These are phyloP conservation scores for Drosophila colorata DNA, from an alignment of 2,888 invertebrate genomes.

Conservation along the genomic window DNA sequence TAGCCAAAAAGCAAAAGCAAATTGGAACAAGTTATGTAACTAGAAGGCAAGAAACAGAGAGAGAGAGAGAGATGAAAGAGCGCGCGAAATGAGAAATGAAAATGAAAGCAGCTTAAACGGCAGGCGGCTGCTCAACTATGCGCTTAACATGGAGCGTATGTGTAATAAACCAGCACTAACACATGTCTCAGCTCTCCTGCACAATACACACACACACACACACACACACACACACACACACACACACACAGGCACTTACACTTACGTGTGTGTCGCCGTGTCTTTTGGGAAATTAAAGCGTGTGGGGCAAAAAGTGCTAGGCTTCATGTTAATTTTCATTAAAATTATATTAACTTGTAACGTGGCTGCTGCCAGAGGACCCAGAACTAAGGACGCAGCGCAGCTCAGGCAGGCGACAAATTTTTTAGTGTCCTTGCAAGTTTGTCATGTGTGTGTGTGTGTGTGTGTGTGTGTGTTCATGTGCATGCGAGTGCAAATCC, in stretches of 20 bases:
- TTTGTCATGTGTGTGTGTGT: slow-evolving; percentile 35
- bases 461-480: slow-evolving; percentile 29
- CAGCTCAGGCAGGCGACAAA: slow-evolving; percentile 59
- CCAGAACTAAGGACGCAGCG: slow-evolving; percentile 19
- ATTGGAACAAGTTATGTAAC: slow-evolving; percentile 31
- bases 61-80: slow-evolving; percentile 3
- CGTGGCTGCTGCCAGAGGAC: slow-evolving; percentile 59
- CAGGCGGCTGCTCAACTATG: slow-evolving; percentile 64
- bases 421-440: slow-evolving; percentile 80
- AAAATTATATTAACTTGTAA: slow-evolving; percentile 82
- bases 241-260: slow-evolving; percentile 11
- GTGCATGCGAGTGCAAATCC: slow-evolving; percentile 61
- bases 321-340: slow-evolving; percentile 82
- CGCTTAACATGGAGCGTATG: slow-evolving; percentile 67
- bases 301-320: slow-evolving; percentile 74
- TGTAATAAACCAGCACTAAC: slow-evolving; percentile 72
- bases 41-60: neutral
- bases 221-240: slow-evolving; percentile 17
- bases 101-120: slow-evolving; percentile 57
- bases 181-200: slow-evolving; percentile 29
- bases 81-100: slow-evolving; percentile 23
- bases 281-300: slow-evolving; percentile 80
- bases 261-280: slow-evolving; percentile 40
- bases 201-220: slow-evolving; percentile 10
- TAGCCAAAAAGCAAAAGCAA: slow-evolving; percentile 43